Conservation (phyloP, 2,888 invertebrate genomes). For the Anthoptus insignis region DNA sequence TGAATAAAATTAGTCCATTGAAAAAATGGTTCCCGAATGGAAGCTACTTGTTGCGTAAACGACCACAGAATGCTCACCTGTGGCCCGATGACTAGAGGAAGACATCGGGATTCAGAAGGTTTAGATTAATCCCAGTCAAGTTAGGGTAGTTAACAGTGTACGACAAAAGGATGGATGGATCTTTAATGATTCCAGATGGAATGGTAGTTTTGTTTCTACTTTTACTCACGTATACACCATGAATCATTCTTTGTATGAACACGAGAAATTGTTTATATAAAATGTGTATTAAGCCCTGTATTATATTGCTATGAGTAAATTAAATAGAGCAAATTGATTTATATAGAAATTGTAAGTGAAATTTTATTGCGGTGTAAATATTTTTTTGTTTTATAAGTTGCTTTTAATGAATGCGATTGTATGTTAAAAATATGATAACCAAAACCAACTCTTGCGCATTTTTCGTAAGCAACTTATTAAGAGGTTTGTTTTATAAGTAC, state of each 20-base stretch:
- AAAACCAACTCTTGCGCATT: constrained; percentile 59
- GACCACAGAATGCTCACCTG: too few species aligned
- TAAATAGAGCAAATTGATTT: constrained; percentile 62
- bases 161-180: too few species aligned
- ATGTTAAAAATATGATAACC: constrained; percentile 54
- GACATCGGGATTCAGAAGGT: too few species aligned
- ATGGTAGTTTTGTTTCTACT: too few species aligned
- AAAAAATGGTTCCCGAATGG: too few species aligned
- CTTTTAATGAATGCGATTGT: constrained; percentile 55
- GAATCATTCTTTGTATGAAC: constrained; percentile 39
- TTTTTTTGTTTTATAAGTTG: constrained; percentile 56
- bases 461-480: constrained; percentile 66
- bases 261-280: constrained; percentile 62
- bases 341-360: constrained; percentile 49
- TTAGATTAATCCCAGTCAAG: too few species aligned
- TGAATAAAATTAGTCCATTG: too few species aligned
- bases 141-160: too few species aligned
- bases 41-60: too few species aligned
- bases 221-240: constrained; percentile 4
- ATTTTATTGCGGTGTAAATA: constrained; percentile 57
- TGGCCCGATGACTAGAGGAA: too few species aligned
- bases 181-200: too few species aligned
- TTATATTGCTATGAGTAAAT: constrained; percentile 63
- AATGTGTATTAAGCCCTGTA: constrained; percentile 68
- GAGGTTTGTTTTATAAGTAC: too few species aligned